A percentile compares a stretch with the other conserved stretches of the same genome.
phyloP scores from a whole-genome alignment of 2,888 invertebrate genomes.

The Lumbricus terrestris region DNA sequence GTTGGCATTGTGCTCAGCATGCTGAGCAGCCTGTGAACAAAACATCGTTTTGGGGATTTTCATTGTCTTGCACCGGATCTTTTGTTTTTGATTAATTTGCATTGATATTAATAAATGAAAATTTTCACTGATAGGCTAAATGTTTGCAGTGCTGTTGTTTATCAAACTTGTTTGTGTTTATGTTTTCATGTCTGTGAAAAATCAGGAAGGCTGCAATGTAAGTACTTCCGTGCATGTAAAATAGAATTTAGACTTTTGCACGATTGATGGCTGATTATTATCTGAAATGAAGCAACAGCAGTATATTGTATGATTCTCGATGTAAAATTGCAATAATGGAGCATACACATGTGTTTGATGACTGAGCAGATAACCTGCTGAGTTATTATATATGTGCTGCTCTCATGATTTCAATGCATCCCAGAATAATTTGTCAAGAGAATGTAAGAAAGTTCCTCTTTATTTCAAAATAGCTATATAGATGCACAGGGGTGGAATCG shows the following conservation, averaged over 20 bases:
- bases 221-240: not conserved
- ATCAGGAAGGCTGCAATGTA: constrained; percentile 22
- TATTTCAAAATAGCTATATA: not conserved
- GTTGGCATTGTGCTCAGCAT: no score
- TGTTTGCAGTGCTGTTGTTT: not conserved
- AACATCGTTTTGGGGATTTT: not conserved
- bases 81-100: not conserved
- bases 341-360: not conserved
- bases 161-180: not conserved
- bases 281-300: not conserved
- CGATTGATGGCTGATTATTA: not conserved
- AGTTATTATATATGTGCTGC: not conserved
- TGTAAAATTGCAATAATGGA: not conserved
- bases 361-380: not conserved
- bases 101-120: not conserved
- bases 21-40: no score
- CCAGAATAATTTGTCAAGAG: not conserved
- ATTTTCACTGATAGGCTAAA: not conserved
- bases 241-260: not conserved
- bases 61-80: not conserved
- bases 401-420: not conserved
- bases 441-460: not conserved
- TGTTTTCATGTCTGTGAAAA: not conserved
- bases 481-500: no score
- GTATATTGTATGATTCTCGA: not conserved